Base-by-base conservation (phyloP, 2,888 invertebrate species). In the Brenthis ino region DNA sequence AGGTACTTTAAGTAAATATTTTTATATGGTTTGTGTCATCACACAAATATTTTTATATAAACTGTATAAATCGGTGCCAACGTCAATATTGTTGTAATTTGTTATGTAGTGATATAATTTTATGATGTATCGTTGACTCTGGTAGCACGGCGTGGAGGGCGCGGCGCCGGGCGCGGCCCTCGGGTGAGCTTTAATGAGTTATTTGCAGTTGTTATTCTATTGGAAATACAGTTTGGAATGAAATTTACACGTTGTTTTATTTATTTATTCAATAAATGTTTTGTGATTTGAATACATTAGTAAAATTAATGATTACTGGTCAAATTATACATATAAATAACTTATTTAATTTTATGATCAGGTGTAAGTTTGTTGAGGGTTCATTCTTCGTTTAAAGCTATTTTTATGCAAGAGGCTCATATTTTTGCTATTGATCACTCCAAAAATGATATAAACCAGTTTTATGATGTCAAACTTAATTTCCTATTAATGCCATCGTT, bases 51-150 rank as follows among this genome's bases (percentile, higher is more conserved):
- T 91, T 88, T 88, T 89, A 85, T 88, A 86, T 85, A 73, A 80
- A 86, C 79, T 87, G 85, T 88, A 85, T 87, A 82, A 89, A 88
- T 88, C 83, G 92, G 92, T 93, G 92, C 92, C 92, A 93, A 93
- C 91, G 89, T 91, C 87, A 91, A 88, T 85, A 89, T 91, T 74
- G 91, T 91, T 92, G 89, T 92, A 91, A 89, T 89, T 90, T 92
- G 91, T 92, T 93, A 92, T 90, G 85, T 92, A 92, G 90, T 91
- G 84, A 87, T 88, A 86, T 88, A 87, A 85, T 90, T 89, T 86
- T 88, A 91, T 90, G 85, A 85, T 82, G 85, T 86, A 84, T 84
- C 85, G 89, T 91, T 88, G 91, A 88, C 83, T 89, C 86, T 87
- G 88, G 86, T 82, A 80, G 85, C 86, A 81, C 82, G 83, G 80